These are phyloP conservation scores for Griposia aprilina DNA, from an alignment of 2,888 invertebrate species.

Conservation along the genomic window DNA sequence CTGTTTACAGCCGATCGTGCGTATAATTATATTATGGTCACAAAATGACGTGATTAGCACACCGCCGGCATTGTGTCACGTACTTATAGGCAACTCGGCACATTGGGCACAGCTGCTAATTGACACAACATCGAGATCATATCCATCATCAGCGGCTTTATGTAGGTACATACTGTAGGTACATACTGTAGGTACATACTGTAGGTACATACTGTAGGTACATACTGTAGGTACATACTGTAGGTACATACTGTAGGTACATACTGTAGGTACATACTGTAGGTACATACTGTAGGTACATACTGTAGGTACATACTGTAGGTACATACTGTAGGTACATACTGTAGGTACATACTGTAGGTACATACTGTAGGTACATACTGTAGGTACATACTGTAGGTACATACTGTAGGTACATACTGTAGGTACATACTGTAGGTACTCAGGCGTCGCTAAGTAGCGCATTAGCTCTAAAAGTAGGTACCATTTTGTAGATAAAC, in stretches of 20 bases:
- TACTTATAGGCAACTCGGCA: background rate
- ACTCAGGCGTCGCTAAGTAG: background rate
- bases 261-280: background rate
- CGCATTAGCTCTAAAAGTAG: background rate
- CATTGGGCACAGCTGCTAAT: constrained; percentile 30
- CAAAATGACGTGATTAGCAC: constrained; percentile 6
- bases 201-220: background rate
- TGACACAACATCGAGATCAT: constrained; percentile 23
- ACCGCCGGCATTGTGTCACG: background rate
- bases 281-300: background rate
- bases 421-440: background rate
- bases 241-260: background rate
- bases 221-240: background rate
- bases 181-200: background rate
- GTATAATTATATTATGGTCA: background rate
- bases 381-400: background rate
- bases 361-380: background rate
- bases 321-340: background rate
- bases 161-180: background rate
- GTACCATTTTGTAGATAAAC: background rate
- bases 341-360: background rate
- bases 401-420: background rate
- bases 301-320: background rate
- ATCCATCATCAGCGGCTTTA: constrained; percentile 20
- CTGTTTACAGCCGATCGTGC: background rate